These are phyloP conservation scores for Metacarcinus magister DNA, from an alignment of 2,888 invertebrate species.

Conservation along the genomic window DNA sequence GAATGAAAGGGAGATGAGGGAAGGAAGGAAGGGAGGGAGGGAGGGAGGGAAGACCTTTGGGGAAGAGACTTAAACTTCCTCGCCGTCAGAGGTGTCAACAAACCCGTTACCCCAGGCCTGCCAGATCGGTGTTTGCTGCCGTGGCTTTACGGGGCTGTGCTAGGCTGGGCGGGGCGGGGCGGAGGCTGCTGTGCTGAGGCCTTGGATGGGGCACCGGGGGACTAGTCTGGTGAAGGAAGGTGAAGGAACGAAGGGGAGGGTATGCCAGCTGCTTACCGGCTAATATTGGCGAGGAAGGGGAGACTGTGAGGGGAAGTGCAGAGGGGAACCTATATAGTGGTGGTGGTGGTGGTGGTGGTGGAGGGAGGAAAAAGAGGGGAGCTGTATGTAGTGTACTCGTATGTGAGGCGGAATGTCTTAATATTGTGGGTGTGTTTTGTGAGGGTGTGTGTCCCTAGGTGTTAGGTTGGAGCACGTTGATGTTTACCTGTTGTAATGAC, in stretches of 20 bases:
- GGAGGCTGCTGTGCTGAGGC: background rate
- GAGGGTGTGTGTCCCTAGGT: background rate
- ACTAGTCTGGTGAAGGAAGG: background rate
- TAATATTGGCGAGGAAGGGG: constrained; percentile 36
- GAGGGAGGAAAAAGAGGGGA: background rate
- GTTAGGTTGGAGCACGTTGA: too few species aligned
- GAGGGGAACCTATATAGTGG: too few species aligned
- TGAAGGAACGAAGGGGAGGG: background rate
- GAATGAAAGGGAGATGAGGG: background rate
- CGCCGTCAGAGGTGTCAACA: background rate
- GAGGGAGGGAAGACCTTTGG: background rate
- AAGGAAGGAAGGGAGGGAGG: background rate
- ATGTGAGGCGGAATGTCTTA: background rate
- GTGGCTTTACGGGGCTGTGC: background rate
- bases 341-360: background rate
- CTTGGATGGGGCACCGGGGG: background rate
- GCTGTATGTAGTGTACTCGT: background rate
- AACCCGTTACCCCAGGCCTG: background rate
- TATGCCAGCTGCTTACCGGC: constrained; percentile 41
- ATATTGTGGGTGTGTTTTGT: background rate
- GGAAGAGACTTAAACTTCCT: background rate
- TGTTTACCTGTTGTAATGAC: too few species aligned
- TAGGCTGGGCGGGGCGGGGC: background rate
- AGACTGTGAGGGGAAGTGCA: background rate
- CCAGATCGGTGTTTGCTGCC: background rate